Base-by-base conservation (phyloP, 2,888 invertebrate genomes). In the Calliscelio sp. region DNA sequence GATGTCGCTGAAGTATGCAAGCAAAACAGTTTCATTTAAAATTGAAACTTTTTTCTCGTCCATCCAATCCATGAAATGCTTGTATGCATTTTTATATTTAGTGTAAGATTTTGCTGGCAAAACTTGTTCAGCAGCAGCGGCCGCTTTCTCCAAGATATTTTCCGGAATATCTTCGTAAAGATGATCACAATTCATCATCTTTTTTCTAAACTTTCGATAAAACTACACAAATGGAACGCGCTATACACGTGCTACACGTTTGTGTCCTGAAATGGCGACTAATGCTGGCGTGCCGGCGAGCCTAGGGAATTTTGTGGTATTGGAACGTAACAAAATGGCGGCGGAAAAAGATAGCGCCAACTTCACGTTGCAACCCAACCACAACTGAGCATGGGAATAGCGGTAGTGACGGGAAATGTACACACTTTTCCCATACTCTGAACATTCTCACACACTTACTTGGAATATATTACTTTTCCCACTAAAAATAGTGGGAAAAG, bases 81-180 rank as follows among this genome's bases (percentile, higher is more conserved):
- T 68, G 16, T 68, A 68, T 14, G 51, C 66, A 68, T 68, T 68
- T 68, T 68, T 53, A 68, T 68, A 68, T 53, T 68, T 68, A 18
- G 66, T 38, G 18, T 35, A 35, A 7, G 66, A 68, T 68, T 68
- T 53, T 2, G n/a, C 20, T 18, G 53, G 66, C 38, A 68, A 51
- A 0, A 68, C 53, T 53, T 68, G 20, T 20, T 68, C 38, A 24
- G 49, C 10, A 53, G 66, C 66, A 38, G 35, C 66, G n/a, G 53
- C 22, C 11, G 53, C 66, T 53, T 14, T 22, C 24, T 16, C 14
- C 11, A 68, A 38, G 28, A 68, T 11, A 22, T 68, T 53, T 5
- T 68, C 66, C 20, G 51, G 53, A 18, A 65, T 32, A 6, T 55
- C 20, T 55, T 55, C 32, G 14, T 10, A 55, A 32, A 55, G 11